These are phyloP conservation scores for Craniophora ligustri DNA, from an alignment of 2,888 invertebrate genomes.

Conservation along the genomic window DNA sequence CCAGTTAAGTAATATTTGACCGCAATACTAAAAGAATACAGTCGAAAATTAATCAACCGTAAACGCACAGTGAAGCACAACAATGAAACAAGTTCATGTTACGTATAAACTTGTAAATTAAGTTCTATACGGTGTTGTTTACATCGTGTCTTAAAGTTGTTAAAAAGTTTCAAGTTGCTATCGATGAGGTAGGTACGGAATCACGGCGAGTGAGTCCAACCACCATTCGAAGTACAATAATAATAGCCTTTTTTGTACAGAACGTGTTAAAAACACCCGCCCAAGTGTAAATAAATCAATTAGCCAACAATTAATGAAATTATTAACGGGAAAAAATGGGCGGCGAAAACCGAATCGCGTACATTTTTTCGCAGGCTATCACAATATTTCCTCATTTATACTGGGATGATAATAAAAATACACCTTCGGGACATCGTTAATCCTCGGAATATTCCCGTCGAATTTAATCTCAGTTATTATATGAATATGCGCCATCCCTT, in stretches of 20 bases:
- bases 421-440: constrained; percentile 53
- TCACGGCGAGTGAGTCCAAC: too few relatives aligned
- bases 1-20: too few relatives aligned
- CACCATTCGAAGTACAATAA: too few relatives aligned
- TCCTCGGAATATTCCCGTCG: constrained; percentile 62
- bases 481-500: constrained; percentile 56
- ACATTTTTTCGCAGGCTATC: constrained; percentile 28
- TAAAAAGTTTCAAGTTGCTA: too few relatives aligned
- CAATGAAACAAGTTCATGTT: too few relatives aligned
- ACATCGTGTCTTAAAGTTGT: too few relatives aligned
- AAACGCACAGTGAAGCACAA: too few relatives aligned
- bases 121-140: too few relatives aligned
- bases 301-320: not conserved
- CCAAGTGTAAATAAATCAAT: constrained; percentile 7
- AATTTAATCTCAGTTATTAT: constrained; percentile 67
- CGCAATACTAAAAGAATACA: too few relatives aligned
- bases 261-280: not conserved
- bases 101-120: too few relatives aligned
- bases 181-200: too few relatives aligned
- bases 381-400: constrained; percentile 42
- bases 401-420: constrained; percentile 54
- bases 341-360: constrained; percentile 4
- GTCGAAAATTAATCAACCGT: too few relatives aligned
- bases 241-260: not conserved
- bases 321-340: constrained; percentile 17